A percentile compares a stretch with the other conserved stretches of the same genome.
Evolutionary conservation across 2,888 invertebrate species (phyloP).

Genomic region (Smittia sp.): DNA sequence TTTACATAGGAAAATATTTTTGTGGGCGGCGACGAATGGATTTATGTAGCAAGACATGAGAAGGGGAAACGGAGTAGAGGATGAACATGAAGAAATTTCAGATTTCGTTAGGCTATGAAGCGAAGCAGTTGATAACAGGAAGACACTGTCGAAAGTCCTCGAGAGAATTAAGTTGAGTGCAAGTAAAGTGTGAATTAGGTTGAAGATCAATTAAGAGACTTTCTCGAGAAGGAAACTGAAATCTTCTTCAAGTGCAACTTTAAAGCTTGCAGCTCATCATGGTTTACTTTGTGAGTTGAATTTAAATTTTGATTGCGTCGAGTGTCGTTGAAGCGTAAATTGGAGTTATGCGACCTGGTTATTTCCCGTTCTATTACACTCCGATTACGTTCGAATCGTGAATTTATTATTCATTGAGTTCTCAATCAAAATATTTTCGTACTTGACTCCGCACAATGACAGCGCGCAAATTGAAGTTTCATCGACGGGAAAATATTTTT

Average conservation of each 20-base stretch:
- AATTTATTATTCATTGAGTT: conserved; percentile 18
- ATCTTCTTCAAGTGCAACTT: conserved; percentile 20
- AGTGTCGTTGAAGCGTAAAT: not conserved
- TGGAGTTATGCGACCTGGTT: not conserved
- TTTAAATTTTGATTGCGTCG: not conserved
- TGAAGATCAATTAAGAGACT: conserved; percentile 14
- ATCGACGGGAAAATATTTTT: conserved; percentile 19
- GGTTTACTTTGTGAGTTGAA: conserved; percentile 39
- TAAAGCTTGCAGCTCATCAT: conserved; percentile 23
- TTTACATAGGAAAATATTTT: conserved; percentile 9
- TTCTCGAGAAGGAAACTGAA: conserved; percentile 29
- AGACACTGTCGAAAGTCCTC: conserved; percentile 16
- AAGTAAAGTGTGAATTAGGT: conserved; percentile 7
- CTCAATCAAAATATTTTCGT: conserved; percentile 34
- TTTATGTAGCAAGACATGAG: conserved; percentile 2
- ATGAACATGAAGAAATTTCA: conserved; percentile 18
- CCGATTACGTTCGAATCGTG: no score
- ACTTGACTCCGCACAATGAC: not conserved
- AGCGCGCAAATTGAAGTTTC: conserved; percentile 10
- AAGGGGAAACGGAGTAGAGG: conserved; percentile 16
- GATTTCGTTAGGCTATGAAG: conserved; percentile 23
- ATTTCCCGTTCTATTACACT: not conserved
- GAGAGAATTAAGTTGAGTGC: not conserved
- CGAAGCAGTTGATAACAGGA: conserved; percentile 24
- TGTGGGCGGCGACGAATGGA: not conserved